Evolutionary conservation across 35 echinoderm and acorn worm genomes (phyloP).

Genomic region (Hemicentrotus pulcherrimus): DNA sequence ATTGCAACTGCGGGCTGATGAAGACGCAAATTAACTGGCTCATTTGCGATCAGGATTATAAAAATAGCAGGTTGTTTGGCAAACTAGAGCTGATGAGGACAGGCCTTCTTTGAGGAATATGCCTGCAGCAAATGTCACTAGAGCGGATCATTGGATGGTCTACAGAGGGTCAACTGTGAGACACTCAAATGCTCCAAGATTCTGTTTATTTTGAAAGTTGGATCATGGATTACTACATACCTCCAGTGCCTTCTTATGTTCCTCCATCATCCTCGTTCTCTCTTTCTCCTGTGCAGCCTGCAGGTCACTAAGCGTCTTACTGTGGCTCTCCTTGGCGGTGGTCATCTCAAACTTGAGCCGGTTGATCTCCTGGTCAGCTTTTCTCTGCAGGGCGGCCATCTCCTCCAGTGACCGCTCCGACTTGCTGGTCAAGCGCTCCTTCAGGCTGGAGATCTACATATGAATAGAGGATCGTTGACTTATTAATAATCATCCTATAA

Average conservation of each 20-base stretch:
- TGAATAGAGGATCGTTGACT: neutral
- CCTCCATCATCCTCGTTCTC: constrained; percentile 49
- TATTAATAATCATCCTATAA: no score
- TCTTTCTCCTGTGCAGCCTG: constrained; percentile 57
- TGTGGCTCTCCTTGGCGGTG: constrained; percentile 64
- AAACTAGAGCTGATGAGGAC: no score
- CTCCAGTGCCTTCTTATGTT: constrained; percentile 61
- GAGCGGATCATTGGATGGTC: no score
- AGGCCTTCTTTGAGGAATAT: no score
- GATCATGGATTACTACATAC: constrained; percentile 41
- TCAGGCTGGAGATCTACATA: constrained; percentile 73
- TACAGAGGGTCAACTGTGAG: no score
- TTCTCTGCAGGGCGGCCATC: constrained; percentile 58
- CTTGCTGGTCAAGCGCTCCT: constrained; percentile 67
- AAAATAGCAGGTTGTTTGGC: no score
- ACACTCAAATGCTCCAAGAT: no score
- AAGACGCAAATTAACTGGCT: no score
- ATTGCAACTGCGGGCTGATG: no score
- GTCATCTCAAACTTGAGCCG: constrained; percentile 83
- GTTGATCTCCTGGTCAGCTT: constrained; percentile 79
- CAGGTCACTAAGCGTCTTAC: constrained; percentile 47
- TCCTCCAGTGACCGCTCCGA: constrained; percentile 74
- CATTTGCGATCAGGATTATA: no score
- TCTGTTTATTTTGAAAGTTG: no score
- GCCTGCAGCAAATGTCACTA: no score